These are phyloP conservation scores for Spicauda simplicius DNA, from an alignment of 2,888 invertebrate genomes.

Conservation along the genomic window DNA sequence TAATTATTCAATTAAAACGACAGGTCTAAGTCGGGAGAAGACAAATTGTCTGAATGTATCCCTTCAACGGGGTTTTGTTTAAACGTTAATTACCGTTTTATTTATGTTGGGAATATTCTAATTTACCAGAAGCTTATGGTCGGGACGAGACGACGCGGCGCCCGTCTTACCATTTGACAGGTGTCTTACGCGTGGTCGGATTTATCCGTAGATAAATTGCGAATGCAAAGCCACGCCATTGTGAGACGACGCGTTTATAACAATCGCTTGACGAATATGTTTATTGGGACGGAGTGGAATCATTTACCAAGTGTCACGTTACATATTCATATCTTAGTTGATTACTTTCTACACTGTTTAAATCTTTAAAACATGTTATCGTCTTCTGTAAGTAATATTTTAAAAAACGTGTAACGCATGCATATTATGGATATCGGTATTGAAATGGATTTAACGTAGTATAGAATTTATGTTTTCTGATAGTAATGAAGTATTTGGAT, in stretches of 20 bases:
- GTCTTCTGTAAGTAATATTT: no score
- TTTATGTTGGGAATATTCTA: slow-evolving; percentile 76
- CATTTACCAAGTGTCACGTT: not conserved
- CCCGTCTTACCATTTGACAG: slow-evolving; percentile 72
- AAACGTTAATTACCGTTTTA: slow-evolving; percentile 74
- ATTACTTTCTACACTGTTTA: no score
- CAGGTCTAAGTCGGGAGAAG: slow-evolving; percentile 54
- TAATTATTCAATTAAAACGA: slow-evolving; percentile 47
- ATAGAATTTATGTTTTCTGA: no score
- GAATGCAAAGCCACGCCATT: slow-evolving; percentile 44
- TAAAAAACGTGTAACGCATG: no score
- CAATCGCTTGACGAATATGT: not conserved
- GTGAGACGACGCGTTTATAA: slow-evolving; percentile 32
- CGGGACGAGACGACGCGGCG: slow-evolving; percentile 66
- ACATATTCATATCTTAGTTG: no score
- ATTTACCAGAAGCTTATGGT: slow-evolving; percentile 70
- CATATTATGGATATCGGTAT: no score
- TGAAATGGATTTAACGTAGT: no score
- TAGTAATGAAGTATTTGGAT: no score
- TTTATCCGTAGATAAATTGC: slow-evolving; percentile 70
- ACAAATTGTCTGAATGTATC: slow-evolving; percentile 70
- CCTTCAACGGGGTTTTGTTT: slow-evolving; percentile 66
- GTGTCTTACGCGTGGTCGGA: slow-evolving; percentile 74
- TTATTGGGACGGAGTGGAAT: not conserved
- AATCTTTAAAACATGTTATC: no score